Conservation (phyloP, 1,140 invertebrate genomes). For the Hormaphis cornu region DNA sequence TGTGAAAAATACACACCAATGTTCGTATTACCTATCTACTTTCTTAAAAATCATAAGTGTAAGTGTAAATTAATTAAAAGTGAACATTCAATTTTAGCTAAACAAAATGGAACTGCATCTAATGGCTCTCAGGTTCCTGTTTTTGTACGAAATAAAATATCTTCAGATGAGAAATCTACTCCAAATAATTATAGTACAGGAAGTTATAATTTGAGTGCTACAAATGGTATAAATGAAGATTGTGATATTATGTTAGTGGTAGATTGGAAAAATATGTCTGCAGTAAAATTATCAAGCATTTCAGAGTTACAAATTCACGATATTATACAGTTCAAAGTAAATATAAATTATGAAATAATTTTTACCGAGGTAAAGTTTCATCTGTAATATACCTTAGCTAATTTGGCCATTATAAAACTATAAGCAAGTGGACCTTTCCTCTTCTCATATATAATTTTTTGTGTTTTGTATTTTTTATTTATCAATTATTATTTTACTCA, state of each 20-base stretch:
- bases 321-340: conserved; percentile 21
- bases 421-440: too few species aligned
- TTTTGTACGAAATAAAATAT: conserved; percentile 7
- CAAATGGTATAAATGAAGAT: not conserved
- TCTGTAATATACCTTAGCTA: too few species aligned
- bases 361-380: too few species aligned
- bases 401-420: too few species aligned
- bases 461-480: too few species aligned
- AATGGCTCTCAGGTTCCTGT: not conserved
- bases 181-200: not conserved
- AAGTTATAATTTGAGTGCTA: not conserved
- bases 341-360: not conserved
- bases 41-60: too few species aligned
- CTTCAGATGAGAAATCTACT: not conserved
- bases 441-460: too few species aligned
- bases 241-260: conserved; percentile 16
- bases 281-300: not conserved
- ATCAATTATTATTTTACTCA: too few species aligned
- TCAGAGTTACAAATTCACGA: conserved; percentile 2
- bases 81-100: not conserved
- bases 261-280: conserved; percentile 18
- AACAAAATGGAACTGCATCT: not conserved
- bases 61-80: too few species aligned
- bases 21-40: too few species aligned
- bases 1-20: not conserved